Percentiles rank a stretch among this genome's conserved stretches.
Evolutionary conservation across 2,888 invertebrate genomes (phyloP).

Genomic region (Tyria jacobaeae): DNA sequence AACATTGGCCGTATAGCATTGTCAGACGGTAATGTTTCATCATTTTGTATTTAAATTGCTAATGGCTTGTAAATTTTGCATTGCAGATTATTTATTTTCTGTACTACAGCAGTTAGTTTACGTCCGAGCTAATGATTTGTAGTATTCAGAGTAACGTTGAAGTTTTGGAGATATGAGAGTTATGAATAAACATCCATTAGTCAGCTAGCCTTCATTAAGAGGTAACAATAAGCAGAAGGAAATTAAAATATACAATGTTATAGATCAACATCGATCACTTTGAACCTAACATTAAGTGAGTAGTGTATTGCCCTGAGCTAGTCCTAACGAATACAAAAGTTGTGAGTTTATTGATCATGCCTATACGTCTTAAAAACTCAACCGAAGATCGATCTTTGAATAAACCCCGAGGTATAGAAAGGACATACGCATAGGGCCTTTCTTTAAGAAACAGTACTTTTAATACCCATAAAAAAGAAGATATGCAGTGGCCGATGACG

Average conservation of each 20-base stretch:
- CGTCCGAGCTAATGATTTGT: slow-evolving; percentile 11
- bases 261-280: slow-evolving; percentile 53
- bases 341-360: too few species aligned
- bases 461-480: too few species aligned
- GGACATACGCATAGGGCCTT: too few species aligned
- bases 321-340: slow-evolving; percentile 46
- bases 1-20: slow-evolving; percentile 16
- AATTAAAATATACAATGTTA: slow-evolving; percentile 28
- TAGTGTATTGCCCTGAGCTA: slow-evolving; percentile 52
- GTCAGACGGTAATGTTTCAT: slow-evolving; percentile 48
- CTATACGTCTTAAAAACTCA: too few species aligned
- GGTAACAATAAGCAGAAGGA: slow-evolving; percentile 28
- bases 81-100: slow-evolving; percentile 24
- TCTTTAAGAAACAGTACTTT: too few species aligned
- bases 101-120: slow-evolving; percentile 8
- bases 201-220: slow-evolving; percentile 32
- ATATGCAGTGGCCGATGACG: too few species aligned
- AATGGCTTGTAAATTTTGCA: slow-evolving; percentile 43
- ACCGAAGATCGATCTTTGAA: too few species aligned
- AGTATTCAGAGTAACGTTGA: slow-evolving; percentile 8
- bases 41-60: slow-evolving; percentile 55
- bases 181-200: slow-evolving; percentile 11
- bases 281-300: slow-evolving; percentile 58
- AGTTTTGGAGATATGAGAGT: not conserved
- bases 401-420: too few species aligned